Evolutionary conservation across 2,888 invertebrate genomes (phyloP), one percentile per base, ranked within the genome.

Genomic region (Arctia plantaginis): DNA sequence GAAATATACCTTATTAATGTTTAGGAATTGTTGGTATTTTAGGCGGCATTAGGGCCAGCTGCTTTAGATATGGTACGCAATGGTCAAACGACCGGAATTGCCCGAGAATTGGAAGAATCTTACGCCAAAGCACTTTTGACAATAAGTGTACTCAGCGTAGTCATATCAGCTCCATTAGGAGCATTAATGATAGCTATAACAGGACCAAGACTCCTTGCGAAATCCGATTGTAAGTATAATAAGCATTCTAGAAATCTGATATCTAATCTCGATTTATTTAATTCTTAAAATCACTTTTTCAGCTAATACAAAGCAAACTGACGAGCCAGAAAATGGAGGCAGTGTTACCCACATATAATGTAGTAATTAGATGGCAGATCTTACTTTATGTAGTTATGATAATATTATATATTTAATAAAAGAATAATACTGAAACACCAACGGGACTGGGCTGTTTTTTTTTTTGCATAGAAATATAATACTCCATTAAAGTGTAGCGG

Each of bases 21-120:
- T 51, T 47, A 15, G 39, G 0, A 41, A 39, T n/a, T 20, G 8
- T 70, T 62, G 8, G 23, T 13, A 51, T 86, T 80, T 39, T 84
- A 98, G 96, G 98, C 98, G 35, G 98, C 98, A 0, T 91, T 98
- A 51, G 97, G 97, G 0, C 97, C 98, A 3, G 97, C 97, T 1
- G 96, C 97, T 0, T 89, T 97, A 62, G 97, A 97, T 84, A 90
- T 96, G 68, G 91, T 95, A 7, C 86, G 86, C 33, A 93, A 79
- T 72, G 93, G 93, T 1, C 82, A 88, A 75, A 95, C 97, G 3
- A 92, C 95, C 0, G 94, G 94, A 27, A 84, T 88, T 18, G 81
- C 90, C 0, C 86, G 87, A 27, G 93, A 94, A 62, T 89, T 91
- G 3, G 95, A 94, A 82, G 90, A 94, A 75, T 87, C 87, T n/a